phyloP scores from a whole-genome alignment of 64 coral and sea anemone genomes.

The Exaiptasia diaphana region DNA sequence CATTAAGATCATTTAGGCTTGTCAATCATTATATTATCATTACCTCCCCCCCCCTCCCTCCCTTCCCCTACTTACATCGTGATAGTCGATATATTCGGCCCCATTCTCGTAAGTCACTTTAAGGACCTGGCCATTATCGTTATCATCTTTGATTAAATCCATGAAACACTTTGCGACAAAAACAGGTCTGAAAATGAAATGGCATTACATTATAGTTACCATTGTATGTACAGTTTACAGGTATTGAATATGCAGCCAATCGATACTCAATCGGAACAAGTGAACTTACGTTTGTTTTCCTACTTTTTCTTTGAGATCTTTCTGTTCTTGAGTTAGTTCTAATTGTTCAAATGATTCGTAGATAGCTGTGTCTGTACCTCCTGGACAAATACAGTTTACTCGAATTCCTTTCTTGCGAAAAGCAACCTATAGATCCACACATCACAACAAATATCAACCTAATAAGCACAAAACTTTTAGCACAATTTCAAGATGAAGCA shows the following conservation, averaged over 20 bases:
- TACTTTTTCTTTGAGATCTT: slow-evolving; percentile 40
- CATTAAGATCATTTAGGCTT: too few species aligned
- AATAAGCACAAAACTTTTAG: neutral
- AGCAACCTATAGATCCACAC: slow-evolving; percentile 47
- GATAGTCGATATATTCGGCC: slow-evolving; percentile 71
- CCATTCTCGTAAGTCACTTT: slow-evolving; percentile 84
- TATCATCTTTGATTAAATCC: slow-evolving; percentile 75
- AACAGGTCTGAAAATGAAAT: slow-evolving; percentile 39
- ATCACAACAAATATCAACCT: neutral
- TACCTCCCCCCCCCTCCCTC: too few species aligned
- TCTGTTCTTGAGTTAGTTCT: slow-evolving; percentile 64
- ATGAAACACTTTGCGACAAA: slow-evolving; percentile 63
- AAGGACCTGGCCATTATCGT: slow-evolving; percentile 64
- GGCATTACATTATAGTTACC: neutral
- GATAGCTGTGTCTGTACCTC: slow-evolving; percentile 64
- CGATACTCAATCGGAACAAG: neutral
- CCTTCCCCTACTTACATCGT: slow-evolving; percentile 94
- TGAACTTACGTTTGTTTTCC: slow-evolving; percentile 56
- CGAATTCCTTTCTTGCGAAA: slow-evolving; percentile 75
- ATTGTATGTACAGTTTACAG: neutral
- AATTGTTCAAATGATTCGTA: slow-evolving; percentile 40
- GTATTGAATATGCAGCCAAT: neutral
- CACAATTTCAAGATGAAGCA: neutral
- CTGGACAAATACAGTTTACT: slow-evolving; percentile 86
- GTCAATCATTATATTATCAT: too few species aligned